These are phyloP conservation scores for Diadegma fenestrale DNA, from an alignment of 2,888 invertebrate genomes.

Conservation along the genomic window DNA sequence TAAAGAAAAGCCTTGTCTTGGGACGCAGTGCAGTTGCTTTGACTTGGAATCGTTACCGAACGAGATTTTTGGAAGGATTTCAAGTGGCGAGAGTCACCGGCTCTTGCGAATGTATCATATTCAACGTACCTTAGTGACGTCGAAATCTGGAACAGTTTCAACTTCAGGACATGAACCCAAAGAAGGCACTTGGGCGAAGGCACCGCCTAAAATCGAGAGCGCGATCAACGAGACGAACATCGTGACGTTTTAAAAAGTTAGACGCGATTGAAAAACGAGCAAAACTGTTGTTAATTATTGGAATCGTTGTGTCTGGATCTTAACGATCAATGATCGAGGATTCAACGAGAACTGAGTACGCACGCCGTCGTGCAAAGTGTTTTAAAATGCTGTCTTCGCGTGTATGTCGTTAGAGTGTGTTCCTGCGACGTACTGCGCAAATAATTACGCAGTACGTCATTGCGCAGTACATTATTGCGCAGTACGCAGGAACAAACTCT, in stretches of 20 bases:
- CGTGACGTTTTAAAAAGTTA: background rate
- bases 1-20: too few relatives aligned
- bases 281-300: background rate
- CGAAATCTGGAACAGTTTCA: constrained; percentile 87
- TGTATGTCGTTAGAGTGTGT: constrained; percentile 2
- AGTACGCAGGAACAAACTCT: too few relatives aligned
- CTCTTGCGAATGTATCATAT: background rate
- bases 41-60: too few relatives aligned
- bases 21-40: background rate
- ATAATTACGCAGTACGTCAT: too few relatives aligned
- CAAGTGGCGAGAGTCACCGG: background rate
- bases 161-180: constrained; percentile 88
- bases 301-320: background rate
- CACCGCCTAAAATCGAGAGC: constrained; percentile 46
- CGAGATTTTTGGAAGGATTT: background rate
- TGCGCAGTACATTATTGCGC: too few relatives aligned
- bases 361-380: background rate
- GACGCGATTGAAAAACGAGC: background rate
- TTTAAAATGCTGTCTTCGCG: constrained; percentile 18
- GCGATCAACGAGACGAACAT: background rate
- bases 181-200: constrained; percentile 86
- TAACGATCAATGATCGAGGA: background rate
- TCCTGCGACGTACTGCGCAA: background rate
- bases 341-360: constrained; percentile 1
- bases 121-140: constrained; percentile 85